Conservation (phyloP, 92 coral and sea anemone genomes). For the Ricordea florida region DNA sequence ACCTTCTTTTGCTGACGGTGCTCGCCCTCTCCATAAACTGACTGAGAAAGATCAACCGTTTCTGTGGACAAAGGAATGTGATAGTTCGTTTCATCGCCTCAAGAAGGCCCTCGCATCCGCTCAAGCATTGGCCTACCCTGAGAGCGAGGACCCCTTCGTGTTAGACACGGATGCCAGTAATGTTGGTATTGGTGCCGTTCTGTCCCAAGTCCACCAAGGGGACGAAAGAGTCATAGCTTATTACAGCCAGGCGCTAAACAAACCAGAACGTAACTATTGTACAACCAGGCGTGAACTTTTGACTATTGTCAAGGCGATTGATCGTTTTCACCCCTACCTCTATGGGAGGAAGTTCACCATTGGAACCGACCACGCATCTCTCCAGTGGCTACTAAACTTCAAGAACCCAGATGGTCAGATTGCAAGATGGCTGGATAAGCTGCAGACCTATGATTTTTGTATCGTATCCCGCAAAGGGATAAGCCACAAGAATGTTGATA, state of each 20-base stretch:
- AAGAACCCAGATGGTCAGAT: constrained; percentile 60
- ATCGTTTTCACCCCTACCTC: constrained; percentile 52
- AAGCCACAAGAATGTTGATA: neutral
- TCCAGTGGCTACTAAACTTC: constrained; percentile 40
- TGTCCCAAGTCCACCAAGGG: constrained; percentile 42
- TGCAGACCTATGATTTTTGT: constrained; percentile 31
- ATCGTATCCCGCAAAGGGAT: constrained; percentile 31
- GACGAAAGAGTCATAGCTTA: constrained; percentile 54
- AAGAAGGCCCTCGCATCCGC: constrained; percentile 8
- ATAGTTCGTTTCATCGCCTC: constrained; percentile 6
- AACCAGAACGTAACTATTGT: constrained; percentile 49
- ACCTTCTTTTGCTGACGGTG: constrained; percentile 19
- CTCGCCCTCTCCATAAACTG: constrained; percentile 36
- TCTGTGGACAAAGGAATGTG: constrained; percentile 5
- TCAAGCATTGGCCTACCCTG: constrained; percentile 31
- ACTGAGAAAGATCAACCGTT: constrained; percentile 20
- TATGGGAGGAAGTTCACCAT: constrained; percentile 57
- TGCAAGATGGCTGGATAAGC: constrained; percentile 55
- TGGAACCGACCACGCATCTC: constrained; percentile 52
- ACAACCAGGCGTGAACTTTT: constrained; percentile 49
- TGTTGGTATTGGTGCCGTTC: constrained; percentile 44
- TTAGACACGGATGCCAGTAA: constrained; percentile 57
- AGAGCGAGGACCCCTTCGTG: neutral
- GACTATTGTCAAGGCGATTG: constrained; percentile 54
- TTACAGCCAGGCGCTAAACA: constrained; percentile 30